A percentile compares a stretch with the other conserved stretches of the same genome.
Evolutionary conservation across 2,113 vertebrate species (phyloP).

Genomic region (Takifugu flavidus): DNA sequence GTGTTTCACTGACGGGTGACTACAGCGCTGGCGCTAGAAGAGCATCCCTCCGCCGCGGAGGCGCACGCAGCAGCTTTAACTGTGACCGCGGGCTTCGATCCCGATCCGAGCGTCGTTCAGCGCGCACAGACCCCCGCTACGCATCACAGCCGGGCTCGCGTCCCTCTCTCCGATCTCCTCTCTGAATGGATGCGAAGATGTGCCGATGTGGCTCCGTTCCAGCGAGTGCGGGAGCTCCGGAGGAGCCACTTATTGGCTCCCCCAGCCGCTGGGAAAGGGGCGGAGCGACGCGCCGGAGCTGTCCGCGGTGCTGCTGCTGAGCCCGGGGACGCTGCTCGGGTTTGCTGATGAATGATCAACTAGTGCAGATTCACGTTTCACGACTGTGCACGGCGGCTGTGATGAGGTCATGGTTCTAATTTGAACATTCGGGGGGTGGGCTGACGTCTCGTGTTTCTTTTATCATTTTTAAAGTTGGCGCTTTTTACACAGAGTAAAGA

Average conservation of each 20-base stretch:
- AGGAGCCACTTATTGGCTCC: constrained; percentile 55
- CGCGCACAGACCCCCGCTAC: constrained; percentile 31
- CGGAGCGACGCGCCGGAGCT: constrained; percentile 57
- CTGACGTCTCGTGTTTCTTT: too few relatives aligned
- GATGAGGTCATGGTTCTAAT: neutral
- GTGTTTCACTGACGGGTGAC: neutral
- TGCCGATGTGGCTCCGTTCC: too few relatives aligned
- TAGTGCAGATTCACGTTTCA: too few relatives aligned
- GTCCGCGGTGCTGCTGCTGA: constrained; percentile 62
- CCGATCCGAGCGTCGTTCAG: constrained; percentile 41
- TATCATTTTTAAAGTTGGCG: too few relatives aligned
- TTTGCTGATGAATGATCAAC: too few relatives aligned
- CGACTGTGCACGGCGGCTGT: neutral
- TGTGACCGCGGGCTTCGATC: constrained; percentile 45
- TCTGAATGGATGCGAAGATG: constrained; percentile 19
- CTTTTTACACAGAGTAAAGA: too few relatives aligned
- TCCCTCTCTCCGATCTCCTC: constrained; percentile 54
- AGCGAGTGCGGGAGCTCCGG: neutral
- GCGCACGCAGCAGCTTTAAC: constrained; percentile 12
- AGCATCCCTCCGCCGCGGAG: constrained; percentile 45
- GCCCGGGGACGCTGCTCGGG: too few relatives aligned
- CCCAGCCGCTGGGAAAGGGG: constrained; percentile 42
- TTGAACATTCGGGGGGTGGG: neutral
- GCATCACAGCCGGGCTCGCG: constrained; percentile 39
- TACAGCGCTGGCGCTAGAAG: constrained; percentile 42